Conservation (phyloP, 1,140 invertebrate genomes). For the Drosophila saltans region DNA sequence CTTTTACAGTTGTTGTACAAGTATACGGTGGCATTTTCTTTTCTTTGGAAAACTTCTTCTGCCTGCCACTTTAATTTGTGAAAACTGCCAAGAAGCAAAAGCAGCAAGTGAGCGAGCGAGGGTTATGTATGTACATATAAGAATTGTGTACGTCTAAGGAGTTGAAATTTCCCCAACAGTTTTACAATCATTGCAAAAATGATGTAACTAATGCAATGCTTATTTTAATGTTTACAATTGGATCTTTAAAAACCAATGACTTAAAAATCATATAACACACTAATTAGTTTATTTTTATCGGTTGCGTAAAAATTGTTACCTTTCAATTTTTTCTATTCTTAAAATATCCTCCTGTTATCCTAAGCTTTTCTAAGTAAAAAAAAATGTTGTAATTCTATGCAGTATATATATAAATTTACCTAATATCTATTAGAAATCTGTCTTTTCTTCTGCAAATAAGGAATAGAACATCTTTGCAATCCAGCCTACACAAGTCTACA, state of each 20-base stretch:
- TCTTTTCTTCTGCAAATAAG: background rate
- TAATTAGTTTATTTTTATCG: too few species aligned
- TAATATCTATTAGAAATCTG: background rate
- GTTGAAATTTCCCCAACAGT: background rate
- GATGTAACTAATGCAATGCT: background rate
- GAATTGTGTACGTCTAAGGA: conserved; percentile 1
- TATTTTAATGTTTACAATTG: background rate
- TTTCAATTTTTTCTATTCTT: too few species aligned
- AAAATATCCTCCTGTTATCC: too few species aligned
- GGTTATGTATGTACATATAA: background rate
- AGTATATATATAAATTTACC: background rate
- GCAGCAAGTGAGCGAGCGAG: background rate
- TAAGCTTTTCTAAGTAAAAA: too few species aligned
- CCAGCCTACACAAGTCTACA: background rate
- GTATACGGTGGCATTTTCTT: conserved; percentile 49
- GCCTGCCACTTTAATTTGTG: conserved; percentile 57
- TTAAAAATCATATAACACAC: too few species aligned
- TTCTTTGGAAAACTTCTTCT: conserved; percentile 45
- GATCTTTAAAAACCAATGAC: too few species aligned
- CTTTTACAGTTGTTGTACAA: conserved; percentile 29
- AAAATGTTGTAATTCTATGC: background rate
- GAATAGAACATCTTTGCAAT: background rate
- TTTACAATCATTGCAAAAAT: background rate
- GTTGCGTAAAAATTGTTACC: too few species aligned
- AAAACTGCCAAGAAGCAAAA: conserved; percentile 35